Conservation (phyloP, 2,888 invertebrate species). For the Esperia sulphurella region DNA sequence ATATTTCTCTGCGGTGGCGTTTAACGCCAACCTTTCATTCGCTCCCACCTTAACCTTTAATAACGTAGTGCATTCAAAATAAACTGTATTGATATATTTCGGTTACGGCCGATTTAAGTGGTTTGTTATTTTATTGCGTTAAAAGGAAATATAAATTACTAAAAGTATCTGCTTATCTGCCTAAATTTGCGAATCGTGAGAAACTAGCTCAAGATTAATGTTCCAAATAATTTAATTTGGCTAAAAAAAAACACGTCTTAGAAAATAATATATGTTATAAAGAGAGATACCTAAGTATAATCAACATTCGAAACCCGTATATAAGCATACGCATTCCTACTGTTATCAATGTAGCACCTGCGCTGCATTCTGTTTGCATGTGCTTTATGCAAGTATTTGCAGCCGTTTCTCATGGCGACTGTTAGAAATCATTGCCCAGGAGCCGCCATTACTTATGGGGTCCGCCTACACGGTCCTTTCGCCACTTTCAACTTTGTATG, state of each 20-base stretch:
- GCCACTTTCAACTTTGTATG: slow-evolving; percentile 13
- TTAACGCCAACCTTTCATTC: slow-evolving; percentile 14
- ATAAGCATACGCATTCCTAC: not conserved
- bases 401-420: slow-evolving; percentile 21
- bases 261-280: too few species aligned
- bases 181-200: too few species aligned
- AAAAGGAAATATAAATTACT: not conserved
- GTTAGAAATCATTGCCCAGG: slow-evolving; percentile 29
- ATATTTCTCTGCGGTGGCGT: slow-evolving; percentile 28
- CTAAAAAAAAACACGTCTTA: too few species aligned
- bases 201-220: too few species aligned
- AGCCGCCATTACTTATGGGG: slow-evolving; percentile 31
- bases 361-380: not conserved
- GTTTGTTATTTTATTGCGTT: not conserved
- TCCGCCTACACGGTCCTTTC: slow-evolving; percentile 14
- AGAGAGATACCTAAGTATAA: not conserved
- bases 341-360: slow-evolving; percentile 1
- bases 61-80: not conserved
- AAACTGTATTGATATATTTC: not conserved
- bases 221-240: too few species aligned
- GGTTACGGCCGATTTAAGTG: not conserved
- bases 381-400: slow-evolving; percentile 15
- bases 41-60: not conserved
- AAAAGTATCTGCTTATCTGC: too few species aligned
- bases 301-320: not conserved